Percentiles rank a stretch among this genome's conserved stretches.
phyloP scores from a whole-genome alignment of 2,888 invertebrate genomes.

The Laspeyria flexula region DNA sequence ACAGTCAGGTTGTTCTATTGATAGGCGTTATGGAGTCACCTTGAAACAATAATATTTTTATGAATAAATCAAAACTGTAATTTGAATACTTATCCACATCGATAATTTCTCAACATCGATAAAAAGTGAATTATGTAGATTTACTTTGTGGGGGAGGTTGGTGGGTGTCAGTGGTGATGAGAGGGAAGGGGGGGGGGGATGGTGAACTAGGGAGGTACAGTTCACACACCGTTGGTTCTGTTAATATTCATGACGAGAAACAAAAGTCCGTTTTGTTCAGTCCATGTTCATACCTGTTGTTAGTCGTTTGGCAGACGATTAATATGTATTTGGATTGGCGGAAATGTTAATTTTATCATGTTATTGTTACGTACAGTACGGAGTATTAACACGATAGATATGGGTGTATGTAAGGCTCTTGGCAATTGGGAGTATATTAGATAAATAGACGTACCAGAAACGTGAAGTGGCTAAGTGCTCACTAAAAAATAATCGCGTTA shows the following conservation, averaged over 20 bases:
- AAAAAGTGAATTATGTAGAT: constrained; percentile 53
- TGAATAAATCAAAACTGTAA: constrained; percentile 43
- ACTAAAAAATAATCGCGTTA: no score
- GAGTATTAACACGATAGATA: no score
- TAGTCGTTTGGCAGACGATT: constrained; percentile 15
- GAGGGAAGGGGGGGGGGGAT: no score
- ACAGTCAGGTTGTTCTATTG: constrained; percentile 2
- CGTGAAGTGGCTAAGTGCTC: no score
- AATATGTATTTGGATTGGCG: constrained; percentile 8
- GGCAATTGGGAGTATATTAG: no score
- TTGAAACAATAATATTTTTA: constrained; percentile 34
- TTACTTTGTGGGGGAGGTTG: constrained; percentile 30
- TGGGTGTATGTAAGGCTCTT: no score
- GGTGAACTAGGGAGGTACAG: constrained; percentile 17
- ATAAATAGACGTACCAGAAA: no score
- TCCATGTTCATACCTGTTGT: constrained; percentile 41
- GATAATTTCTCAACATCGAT: constrained; percentile 45
- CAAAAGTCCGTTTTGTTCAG: constrained; percentile 39
- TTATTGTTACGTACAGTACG: not conserved
- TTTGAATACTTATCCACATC: constrained; percentile 49
- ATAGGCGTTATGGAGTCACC: constrained; percentile 15
- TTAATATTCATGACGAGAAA: constrained; percentile 54
- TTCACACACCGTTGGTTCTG: constrained; percentile 50
- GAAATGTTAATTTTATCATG: constrained; percentile 8
- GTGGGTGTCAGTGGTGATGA: constrained; percentile 6